Percentiles rank a stretch among this genome's conserved stretches.
Evolutionary conservation across 2,797 vertebrate genomes (phyloP).

Genomic region (Diceros bicornis): DNA sequence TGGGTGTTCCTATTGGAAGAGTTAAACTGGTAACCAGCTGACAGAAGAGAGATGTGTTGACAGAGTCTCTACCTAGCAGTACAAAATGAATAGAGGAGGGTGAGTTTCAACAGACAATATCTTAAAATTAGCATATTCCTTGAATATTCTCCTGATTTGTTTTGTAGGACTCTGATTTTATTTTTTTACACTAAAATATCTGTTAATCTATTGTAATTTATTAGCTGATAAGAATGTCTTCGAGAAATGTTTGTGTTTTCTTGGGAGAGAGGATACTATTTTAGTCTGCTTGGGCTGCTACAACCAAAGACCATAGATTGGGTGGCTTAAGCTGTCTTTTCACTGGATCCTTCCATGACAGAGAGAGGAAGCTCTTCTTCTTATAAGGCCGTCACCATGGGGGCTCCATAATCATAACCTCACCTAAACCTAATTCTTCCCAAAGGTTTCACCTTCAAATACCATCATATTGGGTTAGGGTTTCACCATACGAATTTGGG

Average conservation of each 20-base stretch:
- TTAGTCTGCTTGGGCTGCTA: background rate
- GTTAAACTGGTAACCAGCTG: background rate
- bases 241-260: background rate
- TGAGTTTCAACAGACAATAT: background rate
- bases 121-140: background rate
- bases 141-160: background rate
- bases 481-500: background rate
- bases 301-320: background rate
- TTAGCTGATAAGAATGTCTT: background rate
- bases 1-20: background rate
- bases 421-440: background rate
- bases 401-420: background rate
- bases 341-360: too few species aligned
- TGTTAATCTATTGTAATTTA: background rate
- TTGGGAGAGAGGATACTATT: background rate
- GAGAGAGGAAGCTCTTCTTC: background rate
- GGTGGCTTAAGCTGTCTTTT: background rate
- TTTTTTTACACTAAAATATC: background rate
- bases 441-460: background rate
- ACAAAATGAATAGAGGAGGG: background rate
- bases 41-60: background rate
- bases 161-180: background rate
- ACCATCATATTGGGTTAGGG: background rate
- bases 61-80: fast-evolving
- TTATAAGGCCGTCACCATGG: background rate